Evolutionary conservation across 2,888 invertebrate genomes (phyloP).

Genomic region (Microplitis deprimator): DNA sequence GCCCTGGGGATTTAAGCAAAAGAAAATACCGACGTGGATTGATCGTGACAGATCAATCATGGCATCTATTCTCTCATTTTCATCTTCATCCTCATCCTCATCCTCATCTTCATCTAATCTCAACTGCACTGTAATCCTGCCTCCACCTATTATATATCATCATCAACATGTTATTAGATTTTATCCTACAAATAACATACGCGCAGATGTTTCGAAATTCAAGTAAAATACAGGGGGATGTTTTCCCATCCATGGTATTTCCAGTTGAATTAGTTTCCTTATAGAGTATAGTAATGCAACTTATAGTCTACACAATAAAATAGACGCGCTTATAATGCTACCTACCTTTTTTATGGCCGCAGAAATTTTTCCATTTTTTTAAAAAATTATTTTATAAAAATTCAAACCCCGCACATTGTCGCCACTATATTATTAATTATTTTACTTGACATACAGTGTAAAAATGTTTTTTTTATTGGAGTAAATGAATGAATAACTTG

Average conservation of each 20-base stretch:
- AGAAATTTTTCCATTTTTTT: background rate
- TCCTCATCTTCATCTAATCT: background rate
- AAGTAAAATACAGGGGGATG: background rate
- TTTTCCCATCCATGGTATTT: background rate
- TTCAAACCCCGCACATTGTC: too few species aligned
- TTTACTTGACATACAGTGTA: too few species aligned
- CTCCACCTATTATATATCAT: background rate
- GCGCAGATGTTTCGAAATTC: background rate
- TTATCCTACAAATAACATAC: background rate
- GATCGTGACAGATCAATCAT: constrained; percentile 22
- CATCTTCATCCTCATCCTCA: background rate
- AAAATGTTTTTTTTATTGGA: too few species aligned
- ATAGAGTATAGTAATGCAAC: background rate
- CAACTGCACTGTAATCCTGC: background rate
- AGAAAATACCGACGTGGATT: background rate
- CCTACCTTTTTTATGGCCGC: background rate
- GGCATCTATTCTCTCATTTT: constrained; percentile 1
- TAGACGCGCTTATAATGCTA: background rate
- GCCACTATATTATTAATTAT: too few species aligned
- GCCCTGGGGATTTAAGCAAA: background rate
- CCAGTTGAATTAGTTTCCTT: background rate
- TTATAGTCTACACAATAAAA: background rate
- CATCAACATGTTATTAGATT: background rate
- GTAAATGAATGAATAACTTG: background rate
- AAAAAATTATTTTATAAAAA: too few species aligned